phyloP scores from a whole-genome alignment of 2,113 vertebrate genomes.

The Centropus unirufus region DNA sequence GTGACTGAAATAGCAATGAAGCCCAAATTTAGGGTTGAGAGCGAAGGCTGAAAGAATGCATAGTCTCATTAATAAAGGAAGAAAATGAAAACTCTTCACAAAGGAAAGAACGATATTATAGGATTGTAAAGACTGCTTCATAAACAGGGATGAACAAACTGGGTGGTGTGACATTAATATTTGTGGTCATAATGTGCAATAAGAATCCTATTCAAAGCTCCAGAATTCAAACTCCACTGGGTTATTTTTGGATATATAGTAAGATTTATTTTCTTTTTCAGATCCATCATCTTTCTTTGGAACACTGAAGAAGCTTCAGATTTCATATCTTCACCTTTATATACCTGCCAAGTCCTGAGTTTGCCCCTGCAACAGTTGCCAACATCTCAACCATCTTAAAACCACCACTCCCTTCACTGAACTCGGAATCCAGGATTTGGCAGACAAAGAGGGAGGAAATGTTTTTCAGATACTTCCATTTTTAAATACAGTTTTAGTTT shows the following conservation, averaged over 20 bases:
- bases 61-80: background rate
- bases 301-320: constrained; percentile 41
- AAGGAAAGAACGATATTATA: constrained; percentile 2
- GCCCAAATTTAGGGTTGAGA: background rate
- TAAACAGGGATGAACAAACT: constrained; percentile 30
- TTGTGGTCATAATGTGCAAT: constrained; percentile 36
- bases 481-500: constrained; percentile 1
- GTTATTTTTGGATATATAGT: constrained; percentile 61
- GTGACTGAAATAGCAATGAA: background rate
- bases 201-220: constrained; percentile 46
- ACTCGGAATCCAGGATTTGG: constrained; percentile 23
- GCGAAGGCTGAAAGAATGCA: background rate
- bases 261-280: constrained; percentile 58
- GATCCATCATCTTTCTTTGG: constrained; percentile 55
- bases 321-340: constrained; percentile 56
- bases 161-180: constrained; percentile 25
- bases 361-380: background rate
- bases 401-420: constrained; percentile 34
- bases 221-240: constrained; percentile 30
- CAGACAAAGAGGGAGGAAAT: constrained; percentile 19
- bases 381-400: constrained; percentile 45
- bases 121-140: constrained; percentile 24
- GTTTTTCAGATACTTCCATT: constrained; percentile 24
- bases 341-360: constrained; percentile 26
- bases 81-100: background rate